Conservation (phyloP, 2,888 invertebrate genomes). For the Biston betularia region DNA sequence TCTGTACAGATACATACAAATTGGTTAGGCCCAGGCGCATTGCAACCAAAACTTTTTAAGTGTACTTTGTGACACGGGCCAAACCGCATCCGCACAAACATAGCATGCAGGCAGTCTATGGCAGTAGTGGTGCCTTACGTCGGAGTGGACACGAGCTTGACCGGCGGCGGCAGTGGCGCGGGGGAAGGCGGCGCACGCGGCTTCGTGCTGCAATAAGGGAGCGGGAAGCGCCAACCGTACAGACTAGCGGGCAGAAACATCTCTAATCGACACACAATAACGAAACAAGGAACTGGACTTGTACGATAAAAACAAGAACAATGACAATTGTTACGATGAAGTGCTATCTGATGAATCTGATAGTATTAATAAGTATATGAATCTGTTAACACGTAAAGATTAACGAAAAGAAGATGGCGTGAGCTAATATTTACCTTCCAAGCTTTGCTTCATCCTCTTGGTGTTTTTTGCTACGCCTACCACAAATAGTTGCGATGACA, state of each 20-base stretch:
- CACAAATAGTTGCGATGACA: conserved; percentile 89
- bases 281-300: conserved; percentile 42
- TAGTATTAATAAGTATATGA: conserved; percentile 44
- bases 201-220: conserved; percentile 98
- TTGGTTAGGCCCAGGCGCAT: conserved; percentile 60
- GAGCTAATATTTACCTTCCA: conserved; percentile 88
- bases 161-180: conserved; percentile 92
- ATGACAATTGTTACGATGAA: conserved; percentile 64
- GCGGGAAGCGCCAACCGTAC: conserved; percentile 98
- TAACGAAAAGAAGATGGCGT: background rate
- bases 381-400: conserved; percentile 30
- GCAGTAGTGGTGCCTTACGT: conserved; percentile 84
- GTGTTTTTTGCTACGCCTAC: conserved; percentile 88
- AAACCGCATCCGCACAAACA: conserved; percentile 75
- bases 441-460: conserved; percentile 94
- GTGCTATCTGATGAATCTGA: conserved; percentile 55
- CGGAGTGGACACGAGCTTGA: conserved; percentile 91
- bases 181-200: conserved; percentile 92
- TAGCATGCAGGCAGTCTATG: conserved; percentile 80
- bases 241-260: conserved; percentile 91
- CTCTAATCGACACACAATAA: conserved; percentile 82
- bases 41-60: conserved; percentile 28
- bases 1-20: conserved; percentile 66
- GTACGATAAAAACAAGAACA: conserved; percentile 48
- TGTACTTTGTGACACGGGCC: conserved; percentile 52